phyloP scores from a whole-genome alignment of 1,140 invertebrate species.

The Aphaenogaster floridana region DNA sequence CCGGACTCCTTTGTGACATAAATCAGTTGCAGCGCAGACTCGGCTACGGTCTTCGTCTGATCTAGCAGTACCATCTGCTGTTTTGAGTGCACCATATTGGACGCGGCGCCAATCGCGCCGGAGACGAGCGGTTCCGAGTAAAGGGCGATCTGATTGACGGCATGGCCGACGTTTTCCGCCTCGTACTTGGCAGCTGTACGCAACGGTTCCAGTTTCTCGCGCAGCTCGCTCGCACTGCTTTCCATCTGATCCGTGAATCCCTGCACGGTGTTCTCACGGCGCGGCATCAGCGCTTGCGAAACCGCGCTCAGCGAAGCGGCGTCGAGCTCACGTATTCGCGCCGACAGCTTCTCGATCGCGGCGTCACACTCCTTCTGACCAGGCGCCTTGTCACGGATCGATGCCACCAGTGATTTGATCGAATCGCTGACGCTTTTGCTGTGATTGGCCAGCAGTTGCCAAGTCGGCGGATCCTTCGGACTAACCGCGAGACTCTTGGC shows the following conservation, averaged over 20 bases:
- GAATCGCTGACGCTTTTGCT: constrained; percentile 98
- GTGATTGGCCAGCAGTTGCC: constrained; percentile 97
- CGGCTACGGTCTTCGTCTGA: constrained; percentile 97
- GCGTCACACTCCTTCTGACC: constrained; percentile 97
- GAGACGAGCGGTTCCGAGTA: constrained; percentile 95
- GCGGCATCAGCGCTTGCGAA: constrained; percentile 92
- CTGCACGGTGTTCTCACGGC: constrained; percentile 93
- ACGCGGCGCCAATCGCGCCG: constrained; percentile 95
- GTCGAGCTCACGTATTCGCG: constrained; percentile 94
- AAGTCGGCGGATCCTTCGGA: constrained; percentile 96
- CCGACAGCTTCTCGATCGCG: constrained; percentile 93
- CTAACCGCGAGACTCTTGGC: constrained; percentile 96
- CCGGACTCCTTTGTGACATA: constrained; percentile 95
- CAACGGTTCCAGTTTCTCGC: constrained; percentile 94
- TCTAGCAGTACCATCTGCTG: constrained; percentile 96
- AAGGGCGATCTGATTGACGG: constrained; percentile 93
- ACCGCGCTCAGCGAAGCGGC: constrained; percentile 95
- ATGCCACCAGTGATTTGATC: constrained; percentile 96
- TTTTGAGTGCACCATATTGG: constrained; percentile 95
- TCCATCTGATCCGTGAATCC: constrained; percentile 94
- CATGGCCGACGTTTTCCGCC: constrained; percentile 97
- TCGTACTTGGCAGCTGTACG: constrained; percentile 94
- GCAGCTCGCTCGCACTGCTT: constrained; percentile 91
- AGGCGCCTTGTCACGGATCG: constrained; percentile 97
- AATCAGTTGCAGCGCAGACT: constrained; percentile 95